These are phyloP conservation scores for Meganola albula DNA, from an alignment of 2,888 invertebrate genomes.

Conservation along the genomic window DNA sequence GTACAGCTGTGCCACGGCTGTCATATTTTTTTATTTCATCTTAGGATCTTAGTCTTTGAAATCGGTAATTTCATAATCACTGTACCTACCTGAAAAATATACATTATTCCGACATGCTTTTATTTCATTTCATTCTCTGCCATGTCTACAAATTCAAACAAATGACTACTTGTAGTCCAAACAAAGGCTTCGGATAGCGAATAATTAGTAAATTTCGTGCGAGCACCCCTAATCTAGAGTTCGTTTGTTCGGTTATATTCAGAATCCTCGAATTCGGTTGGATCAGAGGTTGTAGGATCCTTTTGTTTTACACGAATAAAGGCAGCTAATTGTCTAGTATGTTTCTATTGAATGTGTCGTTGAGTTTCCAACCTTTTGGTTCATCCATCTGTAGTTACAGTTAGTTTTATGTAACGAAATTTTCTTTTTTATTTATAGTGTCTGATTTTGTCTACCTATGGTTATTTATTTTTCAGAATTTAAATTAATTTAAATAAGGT, in stretches of 20 bases:
- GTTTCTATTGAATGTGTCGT: slow-evolving; percentile 20
- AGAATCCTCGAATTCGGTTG: slow-evolving; percentile 35
- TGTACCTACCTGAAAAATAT: no score
- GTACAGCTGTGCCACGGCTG: no score
- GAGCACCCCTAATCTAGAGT: slow-evolving; percentile 41
- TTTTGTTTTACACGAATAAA: slow-evolving; percentile 34
- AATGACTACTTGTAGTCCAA: slow-evolving; percentile 15
- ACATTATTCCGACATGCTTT: no score
- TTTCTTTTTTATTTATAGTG: no score
- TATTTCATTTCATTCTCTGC: no score
- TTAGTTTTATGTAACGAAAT: background rate
- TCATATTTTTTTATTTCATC: no score
- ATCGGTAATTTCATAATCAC: no score
- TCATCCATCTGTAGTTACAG: background rate
- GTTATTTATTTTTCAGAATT: no score
- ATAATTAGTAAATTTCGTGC: slow-evolving; percentile 52
- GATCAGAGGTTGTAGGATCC: slow-evolving; percentile 30
- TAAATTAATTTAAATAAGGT: no score
- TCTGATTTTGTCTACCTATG: no score
- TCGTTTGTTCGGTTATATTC: slow-evolving; percentile 28
- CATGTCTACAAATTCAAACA: no score
- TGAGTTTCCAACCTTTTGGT: background rate
- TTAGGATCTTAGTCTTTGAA: no score
- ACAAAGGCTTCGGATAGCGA: slow-evolving; percentile 50
- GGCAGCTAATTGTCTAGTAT: slow-evolving; percentile 25